phyloP scores from a whole-genome alignment of 92 coral and sea anemone genomes.

The Chrysogorgia sp. region DNA sequence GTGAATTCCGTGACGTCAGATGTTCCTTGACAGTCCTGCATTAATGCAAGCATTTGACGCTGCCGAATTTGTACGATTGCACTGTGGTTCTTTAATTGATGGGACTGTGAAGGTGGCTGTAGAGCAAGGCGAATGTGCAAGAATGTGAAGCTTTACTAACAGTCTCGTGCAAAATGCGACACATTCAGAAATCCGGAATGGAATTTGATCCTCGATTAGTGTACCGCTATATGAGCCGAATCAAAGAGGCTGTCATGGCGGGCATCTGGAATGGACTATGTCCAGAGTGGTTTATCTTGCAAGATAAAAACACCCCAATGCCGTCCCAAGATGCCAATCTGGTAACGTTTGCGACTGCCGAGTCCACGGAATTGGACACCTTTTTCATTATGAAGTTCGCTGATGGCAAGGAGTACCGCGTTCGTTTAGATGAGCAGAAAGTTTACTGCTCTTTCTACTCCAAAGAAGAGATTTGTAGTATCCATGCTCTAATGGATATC shows the following conservation, averaged over 20 bases:
- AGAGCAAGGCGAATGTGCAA: constrained; percentile 36
- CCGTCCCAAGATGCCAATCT: constrained; percentile 22
- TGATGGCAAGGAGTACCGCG: constrained; percentile 23
- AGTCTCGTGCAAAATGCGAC: constrained; percentile 48
- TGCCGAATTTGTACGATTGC: not conserved
- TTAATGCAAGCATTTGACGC: too few species aligned
- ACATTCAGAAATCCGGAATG: constrained; percentile 45
- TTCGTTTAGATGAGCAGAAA: constrained; percentile 34
- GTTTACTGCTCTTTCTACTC: constrained; percentile 49
- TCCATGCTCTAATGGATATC: constrained; percentile 38
- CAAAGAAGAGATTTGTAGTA: constrained; percentile 29
- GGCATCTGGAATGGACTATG: constrained; percentile 33
- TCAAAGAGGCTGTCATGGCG: constrained; percentile 45
- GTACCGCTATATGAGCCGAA: constrained; percentile 41
- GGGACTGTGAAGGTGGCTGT: constrained; percentile 27
- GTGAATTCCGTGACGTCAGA: not conserved
- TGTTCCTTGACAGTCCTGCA: too few species aligned
- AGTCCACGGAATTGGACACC: not conserved
- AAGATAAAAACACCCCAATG: constrained; percentile 3
- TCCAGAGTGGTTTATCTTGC: constrained; percentile 43
- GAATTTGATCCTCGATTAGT: constrained; percentile 42
- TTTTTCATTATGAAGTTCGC: constrained; percentile 22
- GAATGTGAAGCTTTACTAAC: constrained; percentile 37
- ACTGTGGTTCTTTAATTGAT: constrained; percentile 7
- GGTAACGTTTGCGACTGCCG: constrained; percentile 10